phyloP scores from a whole-genome alignment of 1,140 invertebrate genomes.

The Aradophagus sp. region DNA sequence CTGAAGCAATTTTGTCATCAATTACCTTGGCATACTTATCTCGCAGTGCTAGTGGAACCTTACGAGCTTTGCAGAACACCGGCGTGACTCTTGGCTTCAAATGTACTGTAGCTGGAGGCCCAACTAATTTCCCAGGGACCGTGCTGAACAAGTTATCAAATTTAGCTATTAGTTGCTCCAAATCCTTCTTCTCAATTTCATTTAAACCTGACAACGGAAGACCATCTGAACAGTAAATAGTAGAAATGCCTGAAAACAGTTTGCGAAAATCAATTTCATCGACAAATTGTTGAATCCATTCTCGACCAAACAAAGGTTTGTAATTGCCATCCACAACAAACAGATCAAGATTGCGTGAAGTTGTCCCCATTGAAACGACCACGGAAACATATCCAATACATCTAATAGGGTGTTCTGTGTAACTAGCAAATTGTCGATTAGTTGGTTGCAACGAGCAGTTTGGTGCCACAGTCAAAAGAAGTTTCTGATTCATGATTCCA shows the following conservation, averaged over 20 bases:
- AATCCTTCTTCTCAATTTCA: no score
- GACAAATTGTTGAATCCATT: conserved; percentile 34
- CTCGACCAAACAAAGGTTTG: conserved; percentile 27
- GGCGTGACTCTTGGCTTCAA: neutral
- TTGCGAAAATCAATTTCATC: conserved; percentile 27
- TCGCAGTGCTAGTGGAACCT: neutral
- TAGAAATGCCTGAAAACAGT: neutral
- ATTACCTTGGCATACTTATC: neutral
- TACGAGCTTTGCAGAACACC: neutral
- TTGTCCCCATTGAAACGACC: conserved; percentile 15
- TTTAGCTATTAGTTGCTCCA: neutral
- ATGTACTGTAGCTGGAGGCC: neutral
- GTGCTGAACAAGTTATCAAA: conserved; percentile 1
- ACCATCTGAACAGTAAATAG: no score
- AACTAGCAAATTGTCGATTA: conserved; percentile 30
- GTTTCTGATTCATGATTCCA: conserved; percentile 14
- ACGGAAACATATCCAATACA: conserved; percentile 30
- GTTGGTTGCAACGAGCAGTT: conserved; percentile 2
- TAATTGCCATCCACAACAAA: conserved; percentile 36
- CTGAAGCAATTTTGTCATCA: neutral
- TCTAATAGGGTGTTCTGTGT: conserved; percentile 23
- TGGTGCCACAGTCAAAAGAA: neutral
- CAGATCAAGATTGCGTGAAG: neutral
- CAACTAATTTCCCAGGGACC: neutral
- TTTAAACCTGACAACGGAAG: no score